Base-by-base conservation (phyloP, 2,113 vertebrate genomes). In the Passerina amoena region DNA sequence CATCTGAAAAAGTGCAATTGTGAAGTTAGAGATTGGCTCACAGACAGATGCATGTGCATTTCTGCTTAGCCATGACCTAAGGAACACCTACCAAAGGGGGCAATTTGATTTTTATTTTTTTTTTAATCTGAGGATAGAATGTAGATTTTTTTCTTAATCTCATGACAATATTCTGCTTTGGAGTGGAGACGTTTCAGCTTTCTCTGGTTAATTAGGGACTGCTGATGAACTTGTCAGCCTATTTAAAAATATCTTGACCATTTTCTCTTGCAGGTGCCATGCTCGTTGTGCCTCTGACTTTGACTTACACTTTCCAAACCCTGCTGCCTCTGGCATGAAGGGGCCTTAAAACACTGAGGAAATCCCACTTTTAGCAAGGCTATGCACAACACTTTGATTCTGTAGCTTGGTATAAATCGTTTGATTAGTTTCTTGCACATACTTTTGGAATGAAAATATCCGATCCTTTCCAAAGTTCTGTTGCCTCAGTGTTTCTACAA, bases 391-490 rank as follows among this genome's bases (percentile, higher is more conserved):
- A 18, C 9, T 59, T 84, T 12, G 24, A 71, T 38, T 45, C 57
- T 3, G 4, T 25, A 42, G 17, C n/a, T 69, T 27, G 28, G 13
- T 25, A 27, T 19, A 65, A 65, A 64, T 42, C 1, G 0, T 45
- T 77, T 60, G 64, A 25, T 78, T 59, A 28, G 27, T 65, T 77
- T 82, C n/a, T 42, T 82, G 53, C 24, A 35, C 25, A 9, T 64
- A n/a, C 18, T 84, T 95, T 84, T 88, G 86, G 92, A 94, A 84
- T 31, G 59, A 86, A 86, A 30, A 37, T 30, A 17, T 54, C 28
- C 50, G 12, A 60, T 79, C 18, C 38, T 83, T 86, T 95, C 80
- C 72, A 95, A 93, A 93, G 81, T 83, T 76, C 72, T 83, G 51
- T 61, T 94, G 56, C 47, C 11, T 86, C 61, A 8, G 14, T 86